Conservation (phyloP, 2,113 vertebrate species). For the Blennius ocellaris region DNA sequence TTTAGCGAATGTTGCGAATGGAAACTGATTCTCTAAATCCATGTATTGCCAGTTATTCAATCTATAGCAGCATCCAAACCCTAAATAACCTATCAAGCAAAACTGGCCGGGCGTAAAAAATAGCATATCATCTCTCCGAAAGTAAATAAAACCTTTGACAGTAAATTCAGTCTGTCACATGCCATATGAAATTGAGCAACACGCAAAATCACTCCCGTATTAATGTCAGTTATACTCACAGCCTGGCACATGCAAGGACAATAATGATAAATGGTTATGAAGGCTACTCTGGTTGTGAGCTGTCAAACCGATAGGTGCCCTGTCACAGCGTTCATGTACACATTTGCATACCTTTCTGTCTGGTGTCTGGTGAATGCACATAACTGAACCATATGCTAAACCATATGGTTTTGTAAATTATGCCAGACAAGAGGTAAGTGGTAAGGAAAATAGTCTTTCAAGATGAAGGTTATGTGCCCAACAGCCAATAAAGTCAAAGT, state of each 20-base stretch:
- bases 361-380: neutral
- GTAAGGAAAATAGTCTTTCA: constrained; percentile 4
- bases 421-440: constrained; percentile 1
- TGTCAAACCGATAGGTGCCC: too few relatives aligned
- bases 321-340: neutral
- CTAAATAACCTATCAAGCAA: neutral
- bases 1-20: neutral
- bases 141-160: neutral
- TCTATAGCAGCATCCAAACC: neutral
- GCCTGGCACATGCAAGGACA: neutral
- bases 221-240: neutral
- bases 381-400: neutral
- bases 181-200: neutral
- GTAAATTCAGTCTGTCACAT: neutral
- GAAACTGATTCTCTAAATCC: neutral
- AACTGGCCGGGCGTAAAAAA: constrained; percentile 5
- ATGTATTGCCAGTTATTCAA: neutral
- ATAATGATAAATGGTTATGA: neutral
- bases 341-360: neutral
- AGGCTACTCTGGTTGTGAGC: neutral
- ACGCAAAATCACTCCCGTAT: constrained; percentile 1
- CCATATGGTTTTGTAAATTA: constrained; percentile 5
- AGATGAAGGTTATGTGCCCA: neutral
- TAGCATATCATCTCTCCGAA: neutral
- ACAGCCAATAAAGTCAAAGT: neutral